Conservation (phyloP, 2,113 vertebrate genomes). For the Ageneiosus marmoratus region DNA sequence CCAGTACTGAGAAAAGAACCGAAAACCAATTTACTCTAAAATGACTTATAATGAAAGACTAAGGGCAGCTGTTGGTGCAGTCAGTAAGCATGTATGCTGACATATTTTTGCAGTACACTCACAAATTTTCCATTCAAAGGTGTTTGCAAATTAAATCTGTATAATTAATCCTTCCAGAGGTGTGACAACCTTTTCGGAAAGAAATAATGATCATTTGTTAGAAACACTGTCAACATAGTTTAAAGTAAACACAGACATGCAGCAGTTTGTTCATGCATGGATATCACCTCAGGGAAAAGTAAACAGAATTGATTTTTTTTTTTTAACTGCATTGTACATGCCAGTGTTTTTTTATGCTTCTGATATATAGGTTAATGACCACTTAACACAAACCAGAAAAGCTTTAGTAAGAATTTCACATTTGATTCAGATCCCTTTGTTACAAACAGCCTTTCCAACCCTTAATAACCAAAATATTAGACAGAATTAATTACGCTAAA, state of each 20-base stretch:
- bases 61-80: neutral
- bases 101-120: neutral
- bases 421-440: constrained; percentile 7
- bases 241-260: neutral
- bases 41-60: constrained; percentile 8
- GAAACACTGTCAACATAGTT: neutral
- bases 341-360: neutral
- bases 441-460: neutral
- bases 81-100: constrained; percentile 12
- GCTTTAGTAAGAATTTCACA: neutral
- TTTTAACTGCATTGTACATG: neutral
- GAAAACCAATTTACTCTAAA: constrained; percentile 12
- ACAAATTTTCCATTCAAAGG: constrained; percentile 3
- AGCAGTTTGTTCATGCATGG: neutral
- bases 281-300: neutral
- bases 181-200: neutral
- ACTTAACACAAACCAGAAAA: neutral
- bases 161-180: neutral
- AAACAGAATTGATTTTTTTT: neutral
- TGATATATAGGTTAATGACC: neutral
- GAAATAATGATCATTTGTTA: constrained; percentile 1
- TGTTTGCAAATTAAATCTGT: constrained; percentile 2
- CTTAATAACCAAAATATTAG: neutral
- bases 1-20: neutral
- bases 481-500: neutral